Evolutionary conservation across 37 sponge, comb jelly and placozoan genomes (phyloP), one percentile per base, ranked within the genome.

Genomic region (Oscarella lobularis): DNA sequence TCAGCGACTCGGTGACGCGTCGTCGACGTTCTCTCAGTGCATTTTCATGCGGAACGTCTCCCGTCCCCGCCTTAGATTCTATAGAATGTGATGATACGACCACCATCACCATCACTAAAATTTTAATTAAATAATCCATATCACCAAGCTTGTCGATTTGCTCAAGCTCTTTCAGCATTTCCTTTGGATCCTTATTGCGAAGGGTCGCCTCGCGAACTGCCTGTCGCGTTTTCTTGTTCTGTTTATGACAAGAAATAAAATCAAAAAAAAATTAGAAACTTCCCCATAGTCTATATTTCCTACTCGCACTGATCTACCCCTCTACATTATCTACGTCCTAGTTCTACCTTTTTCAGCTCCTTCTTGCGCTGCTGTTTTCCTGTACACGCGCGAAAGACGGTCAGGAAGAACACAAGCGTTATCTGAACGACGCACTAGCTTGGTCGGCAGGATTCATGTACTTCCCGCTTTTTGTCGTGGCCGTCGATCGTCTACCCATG

Each of bases 371-470:
- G 73, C 73, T 90, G 84, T 48, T 96, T 96, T 38, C 95, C 90
- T 85, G 77, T 32, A 31, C 27, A 81, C 30, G 31, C 30, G 20
- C 48, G 20, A 31, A 29, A 66, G 27, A 66, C 3, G 31, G 29
- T 5, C 29, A 68, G 71, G 4, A 20, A 14, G n/a, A 20, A 27
- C 60, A 48, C 60, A 48, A 48, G 9, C 60, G 60, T 48, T 29
- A 5, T 34, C 6, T 41, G 1, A 31, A 0, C 5, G 38, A 55
- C 88, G 84, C 40, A 91, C 95, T 79, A 78, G 87, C 92, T 80
- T 97, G 99, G 73, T 97, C 99, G 30, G 99, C 93, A 34, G 99
- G 99, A 71, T 97, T 97, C 92, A 97, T 97, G 91, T 85, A 97
- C 69, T 87, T 89, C 30, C 99, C 99, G 72, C 94, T 84, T 78